Base-by-base conservation (phyloP, 2,888 invertebrate species). In the Caradrina clavipalpis region DNA sequence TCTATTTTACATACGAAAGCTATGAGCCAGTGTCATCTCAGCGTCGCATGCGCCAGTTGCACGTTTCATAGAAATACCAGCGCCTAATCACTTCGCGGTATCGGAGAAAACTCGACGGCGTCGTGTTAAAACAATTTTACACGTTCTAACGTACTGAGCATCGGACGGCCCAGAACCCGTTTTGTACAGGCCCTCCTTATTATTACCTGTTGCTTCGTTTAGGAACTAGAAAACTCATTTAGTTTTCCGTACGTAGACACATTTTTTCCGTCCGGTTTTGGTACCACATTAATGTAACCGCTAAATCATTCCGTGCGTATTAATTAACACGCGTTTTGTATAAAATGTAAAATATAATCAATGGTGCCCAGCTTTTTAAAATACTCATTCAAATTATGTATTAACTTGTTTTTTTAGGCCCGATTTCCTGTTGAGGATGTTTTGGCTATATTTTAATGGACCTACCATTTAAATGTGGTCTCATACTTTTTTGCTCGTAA, bases 11-110 rank as follows among this genome's bases (percentile, higher is more conserved):
- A 78, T 78, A 76, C 66, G 66, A 76, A 76, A 80, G 66, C 76
- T 66, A 80, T 55, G 63, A 69, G 54, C 63, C 39, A 57, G 80
- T 80, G 71, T 76, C 80, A 78, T 76, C 78, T 70, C n/a, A 55
- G 47, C 62, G 42, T 75, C 59, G 76, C 70, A 64, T 72, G 76
- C 67, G 57, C 56, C 22, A 54, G 62, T 72, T 58, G 64, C 66
- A 62, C 68, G 70, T 64, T 81, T 69, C 76, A 80, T 82, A 76
- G 76, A 82, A 76, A 81, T 80, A 77, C 73, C 73, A 72, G 53
- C 39, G 66, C 71, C 73, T 79, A 82, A 80, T 80, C 77, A 78
- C 76, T 87, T 86, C 85, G 76, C 69, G 65, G 86, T 86, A 86
- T 77, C 60, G 64, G 76, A 76, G 76, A 78, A 82, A 79, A 82